A percentile compares a stretch with the other conserved stretches of the same genome.
These are phyloP conservation scores for Scaptodrosophila lebanonensis DNA, from an alignment of 1,140 invertebrate genomes.

Conservation along the genomic window DNA sequence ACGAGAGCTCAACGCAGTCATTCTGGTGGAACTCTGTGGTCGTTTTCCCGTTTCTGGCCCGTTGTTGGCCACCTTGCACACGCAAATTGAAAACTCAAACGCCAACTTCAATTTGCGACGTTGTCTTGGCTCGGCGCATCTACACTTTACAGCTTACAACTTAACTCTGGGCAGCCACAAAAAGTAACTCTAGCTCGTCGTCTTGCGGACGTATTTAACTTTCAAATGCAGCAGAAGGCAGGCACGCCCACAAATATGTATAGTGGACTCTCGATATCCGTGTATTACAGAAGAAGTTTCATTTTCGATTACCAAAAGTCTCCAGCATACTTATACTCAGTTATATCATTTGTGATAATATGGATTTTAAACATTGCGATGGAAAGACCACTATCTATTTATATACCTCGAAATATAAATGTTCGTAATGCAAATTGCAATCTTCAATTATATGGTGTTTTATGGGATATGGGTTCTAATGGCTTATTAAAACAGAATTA, in stretches of 20 bases:
- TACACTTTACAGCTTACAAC: background rate
- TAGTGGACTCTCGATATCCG: background rate
- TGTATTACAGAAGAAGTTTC: background rate
- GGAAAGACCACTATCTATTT: too few species aligned
- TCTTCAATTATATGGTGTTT: too few species aligned
- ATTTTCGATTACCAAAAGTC: too few species aligned
- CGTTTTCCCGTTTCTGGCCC: constrained; percentile 26
- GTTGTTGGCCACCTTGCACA: constrained; percentile 28
- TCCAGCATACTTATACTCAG: too few species aligned
- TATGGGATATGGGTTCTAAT: too few species aligned
- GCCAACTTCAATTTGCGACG: constrained; percentile 35
- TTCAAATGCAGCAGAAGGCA: constrained; percentile 23
- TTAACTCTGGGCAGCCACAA: constrained; percentile 53
- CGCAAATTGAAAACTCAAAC: constrained; percentile 63
- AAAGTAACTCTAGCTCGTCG: constrained; percentile 33
- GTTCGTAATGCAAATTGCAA: too few species aligned
- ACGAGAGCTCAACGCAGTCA: too few species aligned
- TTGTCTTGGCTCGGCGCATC: constrained; percentile 1
- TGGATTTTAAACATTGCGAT: too few species aligned
- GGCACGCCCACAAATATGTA: background rate
- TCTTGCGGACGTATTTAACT: constrained; percentile 34
- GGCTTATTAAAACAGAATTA: too few species aligned
- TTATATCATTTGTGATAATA: too few species aligned
- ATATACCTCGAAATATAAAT: too few species aligned
- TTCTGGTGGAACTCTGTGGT: constrained; percentile 4